A percentile compares a stretch with the other conserved stretches of the same genome.
Evolutionary conservation across 2,797 vertebrate species (phyloP).

Genomic region (Hapalemur alaotrensis): DNA sequence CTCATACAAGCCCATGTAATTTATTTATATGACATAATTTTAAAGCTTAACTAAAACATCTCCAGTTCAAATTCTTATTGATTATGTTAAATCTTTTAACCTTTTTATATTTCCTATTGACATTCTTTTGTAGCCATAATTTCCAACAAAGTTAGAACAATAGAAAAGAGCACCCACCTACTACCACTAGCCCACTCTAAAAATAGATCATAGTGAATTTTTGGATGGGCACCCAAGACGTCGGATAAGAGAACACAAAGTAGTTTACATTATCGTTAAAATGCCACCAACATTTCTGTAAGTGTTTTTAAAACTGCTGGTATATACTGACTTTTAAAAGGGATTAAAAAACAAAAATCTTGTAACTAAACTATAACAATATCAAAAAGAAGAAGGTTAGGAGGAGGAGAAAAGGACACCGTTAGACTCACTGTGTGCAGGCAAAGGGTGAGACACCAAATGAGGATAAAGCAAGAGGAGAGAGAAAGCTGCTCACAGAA

Average conservation of each 20-base stretch:
- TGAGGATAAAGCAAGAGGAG: background rate
- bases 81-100: background rate
- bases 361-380: background rate
- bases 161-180: background rate
- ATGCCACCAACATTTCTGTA: background rate
- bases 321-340: background rate
- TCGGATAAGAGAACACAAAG: background rate
- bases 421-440: no score
- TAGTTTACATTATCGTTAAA: background rate
- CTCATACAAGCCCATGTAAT: constrained; percentile 15
- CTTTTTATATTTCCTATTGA: background rate
- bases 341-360: background rate
- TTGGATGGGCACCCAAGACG: background rate
- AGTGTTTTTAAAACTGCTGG: background rate
- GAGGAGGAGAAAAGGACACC: background rate
- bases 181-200: background rate
- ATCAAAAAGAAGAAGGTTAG: background rate
- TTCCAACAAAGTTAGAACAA: background rate
- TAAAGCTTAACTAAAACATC: constrained; percentile 41
- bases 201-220: background rate
- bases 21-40: constrained; percentile 48
- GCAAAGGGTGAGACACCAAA: background rate
- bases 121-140: background rate
- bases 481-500: background rate
- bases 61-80: background rate